A percentile compares a stretch with the other conserved stretches of the same genome.
Evolutionary conservation across 2,888 invertebrate species (phyloP).

Genomic region (Thecocarcelia acutangulata): DNA sequence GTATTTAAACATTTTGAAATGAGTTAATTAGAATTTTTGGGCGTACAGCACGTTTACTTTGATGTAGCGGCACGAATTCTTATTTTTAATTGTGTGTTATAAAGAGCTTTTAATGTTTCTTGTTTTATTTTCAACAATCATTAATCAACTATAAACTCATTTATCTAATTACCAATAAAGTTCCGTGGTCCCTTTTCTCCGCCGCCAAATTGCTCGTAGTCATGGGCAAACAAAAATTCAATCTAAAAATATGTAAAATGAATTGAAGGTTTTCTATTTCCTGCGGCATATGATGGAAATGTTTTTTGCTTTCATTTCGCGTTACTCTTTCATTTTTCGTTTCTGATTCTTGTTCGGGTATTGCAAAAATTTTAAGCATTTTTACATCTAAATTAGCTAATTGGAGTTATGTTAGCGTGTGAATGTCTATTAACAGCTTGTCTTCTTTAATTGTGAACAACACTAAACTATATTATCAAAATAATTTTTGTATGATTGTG

Average conservation of each 20-base stretch:
- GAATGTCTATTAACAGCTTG: constrained; percentile 7
- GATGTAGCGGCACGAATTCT: not conserved
- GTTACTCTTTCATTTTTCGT: not conserved
- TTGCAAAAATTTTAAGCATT: constrained; percentile 18
- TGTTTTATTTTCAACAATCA: constrained; percentile 37
- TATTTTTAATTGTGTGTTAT: constrained; percentile 15
- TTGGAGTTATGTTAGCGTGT: constrained; percentile 34
- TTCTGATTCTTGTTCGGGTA: not conserved
- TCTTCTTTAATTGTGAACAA: constrained; percentile 43
- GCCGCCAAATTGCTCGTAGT: too few species aligned
- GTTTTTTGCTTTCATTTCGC: not conserved
- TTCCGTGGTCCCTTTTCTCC: not conserved
- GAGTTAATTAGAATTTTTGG: constrained; percentile 30
- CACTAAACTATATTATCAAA: constrained; percentile 9
- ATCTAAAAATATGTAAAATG: not conserved
- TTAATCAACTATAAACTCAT: constrained; percentile 61
- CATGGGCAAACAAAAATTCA: constrained; percentile 4
- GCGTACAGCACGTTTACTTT: not conserved
- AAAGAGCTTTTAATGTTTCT: constrained; percentile 49
- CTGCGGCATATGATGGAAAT: constrained; percentile 7
- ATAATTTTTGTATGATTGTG: constrained; percentile 45
- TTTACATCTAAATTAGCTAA: constrained; percentile 64
- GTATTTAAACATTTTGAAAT: not conserved
- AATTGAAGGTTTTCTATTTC: constrained; percentile 23
- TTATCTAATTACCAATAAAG: constrained; percentile 52